Percentiles rank a stretch among this genome's conserved stretches.
Evolutionary conservation across 2,113 vertebrate genomes (phyloP).

Genomic region (Coreoperca whiteheadi): DNA sequence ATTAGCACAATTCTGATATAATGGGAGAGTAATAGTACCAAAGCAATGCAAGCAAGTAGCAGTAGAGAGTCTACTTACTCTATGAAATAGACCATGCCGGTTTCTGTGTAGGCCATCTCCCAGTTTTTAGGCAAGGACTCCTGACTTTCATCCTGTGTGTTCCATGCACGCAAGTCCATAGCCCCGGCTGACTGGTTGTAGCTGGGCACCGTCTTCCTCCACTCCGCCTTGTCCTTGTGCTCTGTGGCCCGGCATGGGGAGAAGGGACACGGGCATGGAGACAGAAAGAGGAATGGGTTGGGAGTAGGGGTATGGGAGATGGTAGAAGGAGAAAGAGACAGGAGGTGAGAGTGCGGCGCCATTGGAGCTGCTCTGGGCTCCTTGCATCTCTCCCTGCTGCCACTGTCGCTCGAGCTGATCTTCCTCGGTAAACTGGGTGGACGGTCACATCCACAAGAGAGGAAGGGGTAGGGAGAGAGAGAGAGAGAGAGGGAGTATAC

Average conservation of each 20-base stretch:
- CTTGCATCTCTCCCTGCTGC: constrained; percentile 70
- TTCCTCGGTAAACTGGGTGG: constrained; percentile 62
- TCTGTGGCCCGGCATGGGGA: constrained; percentile 83
- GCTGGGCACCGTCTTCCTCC: constrained; percentile 95
- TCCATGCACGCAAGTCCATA: constrained; percentile 91
- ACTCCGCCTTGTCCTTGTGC: constrained; percentile 91
- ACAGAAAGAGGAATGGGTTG: constrained; percentile 66
- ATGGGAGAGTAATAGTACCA: constrained; percentile 29
- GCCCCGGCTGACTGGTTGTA: constrained; percentile 91
- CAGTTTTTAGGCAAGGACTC: constrained; percentile 94
- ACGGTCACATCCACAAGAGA: constrained; percentile 65
- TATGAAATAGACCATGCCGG: constrained; percentile 98
- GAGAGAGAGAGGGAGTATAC: constrained; percentile 20
- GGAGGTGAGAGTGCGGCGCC: constrained; percentile 70
- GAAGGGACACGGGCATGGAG: constrained; percentile 69
- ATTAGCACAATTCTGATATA: constrained; percentile 35
- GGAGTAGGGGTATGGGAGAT: constrained; percentile 64
- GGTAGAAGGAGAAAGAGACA: constrained; percentile 72
- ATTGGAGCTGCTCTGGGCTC: constrained; percentile 73
- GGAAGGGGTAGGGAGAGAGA: constrained; percentile 42
- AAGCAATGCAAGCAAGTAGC: constrained; percentile 24
- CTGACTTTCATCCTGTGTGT: constrained; percentile 90
- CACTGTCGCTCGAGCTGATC: constrained; percentile 51
- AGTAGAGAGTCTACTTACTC: constrained; percentile 88
- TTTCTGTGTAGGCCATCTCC: constrained; percentile 99